phyloP scores from a whole-genome alignment of 2,113 vertebrate genomes.

The Climacteris rufus region DNA sequence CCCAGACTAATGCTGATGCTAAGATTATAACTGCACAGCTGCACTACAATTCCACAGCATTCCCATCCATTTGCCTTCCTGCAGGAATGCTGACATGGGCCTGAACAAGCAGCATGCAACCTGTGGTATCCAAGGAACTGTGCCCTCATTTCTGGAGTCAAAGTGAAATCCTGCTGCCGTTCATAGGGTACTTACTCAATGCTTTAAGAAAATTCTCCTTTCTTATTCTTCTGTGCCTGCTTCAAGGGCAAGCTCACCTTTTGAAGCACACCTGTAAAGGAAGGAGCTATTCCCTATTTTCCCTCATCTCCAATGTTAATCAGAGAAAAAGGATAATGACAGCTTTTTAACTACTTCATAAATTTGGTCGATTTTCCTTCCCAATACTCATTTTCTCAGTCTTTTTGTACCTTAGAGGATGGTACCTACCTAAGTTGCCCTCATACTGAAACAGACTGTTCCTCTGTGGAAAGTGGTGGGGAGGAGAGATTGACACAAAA shows the following conservation, averaged over 20 bases:
- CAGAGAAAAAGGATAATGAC: neutral
- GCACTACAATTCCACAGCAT: neutral
- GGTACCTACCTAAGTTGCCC: neutral
- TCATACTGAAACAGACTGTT: neutral
- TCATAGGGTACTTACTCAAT: neutral
- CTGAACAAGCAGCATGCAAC: neutral
- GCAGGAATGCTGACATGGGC: no score
- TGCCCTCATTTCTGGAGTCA: neutral
- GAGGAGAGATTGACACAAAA: neutral
- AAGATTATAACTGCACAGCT: neutral
- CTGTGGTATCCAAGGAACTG: neutral
- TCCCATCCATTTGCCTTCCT: neutral
- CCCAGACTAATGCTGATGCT: neutral
- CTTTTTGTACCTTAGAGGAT: neutral
- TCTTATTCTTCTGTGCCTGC: neutral
- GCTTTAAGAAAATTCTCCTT: neutral
- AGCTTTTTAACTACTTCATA: neutral
- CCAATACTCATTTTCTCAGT: neutral
- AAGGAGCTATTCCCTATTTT: neutral
- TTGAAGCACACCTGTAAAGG: neutral
- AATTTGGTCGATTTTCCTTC: neutral
- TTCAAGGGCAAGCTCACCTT: neutral
- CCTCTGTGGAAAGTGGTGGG: neutral
- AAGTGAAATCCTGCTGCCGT: neutral
- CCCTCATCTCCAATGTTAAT: neutral